Evolutionary conservation across 2,113 vertebrate species (phyloP).

Genomic region (Lophotis ruficrista): DNA sequence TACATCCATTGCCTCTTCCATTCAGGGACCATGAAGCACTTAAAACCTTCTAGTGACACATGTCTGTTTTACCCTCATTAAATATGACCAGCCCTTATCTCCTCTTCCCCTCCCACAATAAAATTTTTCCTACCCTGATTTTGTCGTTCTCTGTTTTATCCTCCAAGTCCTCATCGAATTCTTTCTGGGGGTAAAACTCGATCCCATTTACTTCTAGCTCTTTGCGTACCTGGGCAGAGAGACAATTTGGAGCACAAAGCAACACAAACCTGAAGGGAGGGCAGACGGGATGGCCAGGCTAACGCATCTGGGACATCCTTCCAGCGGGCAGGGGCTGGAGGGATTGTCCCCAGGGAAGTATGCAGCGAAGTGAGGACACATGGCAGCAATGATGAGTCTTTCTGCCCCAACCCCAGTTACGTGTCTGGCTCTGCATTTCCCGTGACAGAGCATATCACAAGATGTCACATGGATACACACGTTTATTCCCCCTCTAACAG

Average conservation of each 20-base stretch:
- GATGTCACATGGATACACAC: not conserved
- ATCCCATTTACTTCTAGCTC: slow-evolving; percentile 91
- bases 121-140: slow-evolving; percentile 86
- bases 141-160: slow-evolving; percentile 98
- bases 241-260: slow-evolving; percentile 27
- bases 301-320: not conserved
- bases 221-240: slow-evolving; percentile 86
- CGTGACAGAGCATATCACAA: not conserved
- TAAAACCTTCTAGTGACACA: not conserved
- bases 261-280: not conserved
- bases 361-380: not conserved
- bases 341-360: not conserved
- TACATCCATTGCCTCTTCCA: not conserved
- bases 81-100: not conserved
- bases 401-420: not conserved
- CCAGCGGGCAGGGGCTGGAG: not conserved
- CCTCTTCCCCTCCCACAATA: not conserved
- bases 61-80: not conserved
- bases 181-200: slow-evolving; percentile 96
- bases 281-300: not conserved
- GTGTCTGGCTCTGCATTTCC: not conserved
- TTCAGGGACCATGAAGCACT: not conserved
- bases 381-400: not conserved
- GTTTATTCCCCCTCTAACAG: not conserved
- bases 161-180: slow-evolving; percentile 96